These are phyloP conservation scores for Ochropleura leucogaster DNA, from an alignment of 2,888 invertebrate species.

Conservation along the genomic window DNA sequence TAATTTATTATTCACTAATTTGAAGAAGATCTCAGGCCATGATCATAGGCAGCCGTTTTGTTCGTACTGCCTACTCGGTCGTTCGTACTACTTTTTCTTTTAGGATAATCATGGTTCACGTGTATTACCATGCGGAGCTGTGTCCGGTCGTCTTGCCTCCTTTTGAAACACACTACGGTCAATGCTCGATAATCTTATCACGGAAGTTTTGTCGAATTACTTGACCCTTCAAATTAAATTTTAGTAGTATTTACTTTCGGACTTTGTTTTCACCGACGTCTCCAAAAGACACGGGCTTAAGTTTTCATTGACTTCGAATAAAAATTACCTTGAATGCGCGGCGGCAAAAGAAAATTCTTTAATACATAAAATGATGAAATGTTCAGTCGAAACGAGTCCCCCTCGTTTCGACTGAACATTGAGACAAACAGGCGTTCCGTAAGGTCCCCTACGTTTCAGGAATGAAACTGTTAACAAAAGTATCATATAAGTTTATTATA, in stretches of 20 bases:
- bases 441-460: slow-evolving; percentile 81
- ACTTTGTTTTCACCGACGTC: slow-evolving; percentile 51
- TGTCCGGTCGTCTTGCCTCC: slow-evolving; percentile 81
- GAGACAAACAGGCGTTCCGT: slow-evolving; percentile 72
- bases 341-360: slow-evolving; percentile 47
- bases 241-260: slow-evolving; percentile 73
- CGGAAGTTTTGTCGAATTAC: slow-evolving; percentile 90
- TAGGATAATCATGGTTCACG: slow-evolving; percentile 88
- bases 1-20: no score
- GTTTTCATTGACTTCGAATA: slow-evolving; percentile 48
- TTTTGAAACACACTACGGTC: slow-evolving; percentile 84
- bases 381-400: no score
- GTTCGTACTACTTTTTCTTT: no score
- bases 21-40: no score
- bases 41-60: no score
- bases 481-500: slow-evolving; percentile 91
- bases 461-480: slow-evolving; percentile 90
- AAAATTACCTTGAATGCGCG: slow-evolving; percentile 42
- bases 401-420: slow-evolving; percentile 63
- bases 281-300: slow-evolving; percentile 54
- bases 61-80: no score
- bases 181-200: slow-evolving; percentile 90
- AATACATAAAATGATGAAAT: slow-evolving; percentile 58
- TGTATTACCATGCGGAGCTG: slow-evolving; percentile 86
- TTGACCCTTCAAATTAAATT: slow-evolving; percentile 88